Percentiles rank a stretch among this genome's conserved stretches.
Evolutionary conservation across 2,888 invertebrate genomes (phyloP).

Genomic region (Volucella zonaria): DNA sequence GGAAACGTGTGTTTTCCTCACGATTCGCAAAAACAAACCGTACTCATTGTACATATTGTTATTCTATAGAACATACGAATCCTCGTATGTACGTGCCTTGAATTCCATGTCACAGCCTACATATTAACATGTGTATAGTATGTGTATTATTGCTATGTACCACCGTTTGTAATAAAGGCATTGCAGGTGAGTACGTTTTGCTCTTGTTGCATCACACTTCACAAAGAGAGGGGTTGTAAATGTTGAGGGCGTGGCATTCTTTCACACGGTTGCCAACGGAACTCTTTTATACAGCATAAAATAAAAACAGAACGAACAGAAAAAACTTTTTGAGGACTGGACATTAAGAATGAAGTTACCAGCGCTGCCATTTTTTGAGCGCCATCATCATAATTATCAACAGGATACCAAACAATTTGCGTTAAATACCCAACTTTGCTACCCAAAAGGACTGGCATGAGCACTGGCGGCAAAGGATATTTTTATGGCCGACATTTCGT

Average conservation of each 20-base stretch:
- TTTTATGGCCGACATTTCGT: no score
- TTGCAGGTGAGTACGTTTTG: no score
- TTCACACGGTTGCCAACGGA: background rate
- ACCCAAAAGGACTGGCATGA: no score
- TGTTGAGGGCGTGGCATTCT: conserved; percentile 58
- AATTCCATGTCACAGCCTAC: background rate
- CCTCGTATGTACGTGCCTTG: background rate
- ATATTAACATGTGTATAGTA: background rate
- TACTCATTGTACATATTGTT: background rate
- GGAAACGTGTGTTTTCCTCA: background rate
- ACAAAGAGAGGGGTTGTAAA: conserved; percentile 36
- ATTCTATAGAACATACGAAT: background rate
- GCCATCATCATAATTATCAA: conserved; percentile 17
- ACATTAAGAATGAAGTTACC: conserved; percentile 38
- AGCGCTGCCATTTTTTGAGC: conserved; percentile 59
- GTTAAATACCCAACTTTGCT: conserved; percentile 10
- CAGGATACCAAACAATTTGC: conserved; percentile 33
- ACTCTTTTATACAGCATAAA: no score
- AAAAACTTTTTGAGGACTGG: conserved; percentile 15
- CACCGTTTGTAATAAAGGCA: no score
- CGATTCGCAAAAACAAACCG: background rate
- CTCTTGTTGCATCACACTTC: conserved; percentile 20
- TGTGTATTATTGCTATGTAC: background rate
- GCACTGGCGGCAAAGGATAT: no score
- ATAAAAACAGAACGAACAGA: background rate